These are phyloP conservation scores for Macaca mulatta DNA, from an alignment of 2,113 vertebrate genomes.

Conservation along the genomic window DNA sequence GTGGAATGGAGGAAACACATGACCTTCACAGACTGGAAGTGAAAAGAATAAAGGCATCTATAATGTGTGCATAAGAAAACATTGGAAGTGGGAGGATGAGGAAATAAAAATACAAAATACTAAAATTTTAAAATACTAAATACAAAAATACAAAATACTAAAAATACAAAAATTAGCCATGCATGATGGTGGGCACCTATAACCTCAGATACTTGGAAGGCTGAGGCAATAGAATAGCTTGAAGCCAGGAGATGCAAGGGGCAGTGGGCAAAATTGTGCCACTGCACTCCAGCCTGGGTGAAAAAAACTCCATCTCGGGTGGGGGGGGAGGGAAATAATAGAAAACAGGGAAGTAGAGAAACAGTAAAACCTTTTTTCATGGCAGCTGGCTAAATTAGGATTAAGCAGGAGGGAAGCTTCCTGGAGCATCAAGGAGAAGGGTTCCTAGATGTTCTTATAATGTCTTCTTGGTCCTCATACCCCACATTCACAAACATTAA, in stretches of 20 bases:
- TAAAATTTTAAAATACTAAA: too few relatives aligned
- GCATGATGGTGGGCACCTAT: too few relatives aligned
- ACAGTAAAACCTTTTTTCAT: neutral
- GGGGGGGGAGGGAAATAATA: too few relatives aligned
- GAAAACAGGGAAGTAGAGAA: neutral
- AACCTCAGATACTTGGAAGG: too few relatives aligned
- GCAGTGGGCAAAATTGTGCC: fast-evolving
- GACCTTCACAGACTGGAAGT: neutral
- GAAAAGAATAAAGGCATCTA: fast-evolving
- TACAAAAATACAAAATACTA: too few relatives aligned
- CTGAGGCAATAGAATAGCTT: too few relatives aligned
- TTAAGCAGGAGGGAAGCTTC: neutral
- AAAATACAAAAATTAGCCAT: too few relatives aligned
- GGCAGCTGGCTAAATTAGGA: too few relatives aligned
- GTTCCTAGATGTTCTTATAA: neutral
- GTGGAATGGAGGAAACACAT: neutral
- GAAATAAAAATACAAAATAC: neutral
- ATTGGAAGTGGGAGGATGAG: neutral
- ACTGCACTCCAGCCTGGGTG: too few relatives aligned
- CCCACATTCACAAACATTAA: neutral
- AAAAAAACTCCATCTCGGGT: fast-evolving
- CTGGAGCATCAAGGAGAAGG: neutral
- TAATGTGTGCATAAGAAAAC: neutral
- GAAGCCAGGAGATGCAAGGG: too few relatives aligned
- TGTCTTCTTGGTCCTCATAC: neutral